phyloP scores from a whole-genome alignment of 2,888 invertebrate species.

The Metalampra italica region DNA sequence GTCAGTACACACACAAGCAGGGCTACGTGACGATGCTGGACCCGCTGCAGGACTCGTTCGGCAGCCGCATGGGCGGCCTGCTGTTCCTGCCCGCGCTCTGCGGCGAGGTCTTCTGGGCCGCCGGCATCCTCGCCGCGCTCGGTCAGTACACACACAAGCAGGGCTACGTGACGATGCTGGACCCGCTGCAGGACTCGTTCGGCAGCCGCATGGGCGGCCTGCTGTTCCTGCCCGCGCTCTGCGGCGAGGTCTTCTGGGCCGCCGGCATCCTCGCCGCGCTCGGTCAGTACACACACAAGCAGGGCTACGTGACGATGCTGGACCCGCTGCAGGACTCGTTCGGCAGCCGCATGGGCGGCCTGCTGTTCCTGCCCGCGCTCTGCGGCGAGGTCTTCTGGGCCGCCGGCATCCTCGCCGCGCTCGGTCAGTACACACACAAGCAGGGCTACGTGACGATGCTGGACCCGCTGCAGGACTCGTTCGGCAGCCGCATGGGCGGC shows the following conservation, averaged over 20 bases:
- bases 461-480: background rate
- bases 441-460: background rate
- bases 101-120: slow-evolving; percentile 99
- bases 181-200: slow-evolving; percentile 92
- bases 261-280: slow-evolving; percentile 98
- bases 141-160: slow-evolving; percentile 90
- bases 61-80: slow-evolving; percentile 97
- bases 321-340: slow-evolving; percentile 92
- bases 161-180: slow-evolving; percentile 88
- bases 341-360: slow-evolving; percentile 97
- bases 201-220: slow-evolving; percentile 98
- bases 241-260: slow-evolving; percentile 99
- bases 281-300: slow-evolving; percentile 87
- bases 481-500: slow-evolving; percentile 40
- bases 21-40: slow-evolving; percentile 88
- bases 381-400: slow-evolving; percentile 99
- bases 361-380: slow-evolving; percentile 96
- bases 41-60: slow-evolving; percentile 94
- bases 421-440: slow-evolving; percentile 80
- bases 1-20: slow-evolving; percentile 88
- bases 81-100: slow-evolving; percentile 97
- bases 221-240: slow-evolving; percentile 96
- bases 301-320: slow-evolving; percentile 91
- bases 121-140: slow-evolving; percentile 96
- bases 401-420: slow-evolving; percentile 96